These are phyloP conservation scores for Sakesphorus luctuosus DNA, from an alignment of 2,113 vertebrate genomes.

Conservation along the genomic window DNA sequence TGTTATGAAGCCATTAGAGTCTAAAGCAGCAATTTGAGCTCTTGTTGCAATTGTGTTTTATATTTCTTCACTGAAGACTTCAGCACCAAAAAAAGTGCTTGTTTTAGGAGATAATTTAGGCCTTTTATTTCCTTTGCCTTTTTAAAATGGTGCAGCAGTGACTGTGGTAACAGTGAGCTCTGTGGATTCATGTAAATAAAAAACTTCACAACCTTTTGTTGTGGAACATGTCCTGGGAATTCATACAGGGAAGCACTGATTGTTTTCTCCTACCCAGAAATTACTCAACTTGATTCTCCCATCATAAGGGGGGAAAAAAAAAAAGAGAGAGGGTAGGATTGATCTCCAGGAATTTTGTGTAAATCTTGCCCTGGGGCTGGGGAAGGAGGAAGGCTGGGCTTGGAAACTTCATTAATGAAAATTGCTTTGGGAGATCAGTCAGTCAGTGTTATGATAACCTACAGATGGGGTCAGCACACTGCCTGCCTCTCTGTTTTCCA, in stretches of 20 bases:
- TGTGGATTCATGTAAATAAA: neutral
- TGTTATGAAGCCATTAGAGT: slow-evolving; percentile 58
- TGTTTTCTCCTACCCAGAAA: neutral
- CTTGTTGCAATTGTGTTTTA: slow-evolving; percentile 23
- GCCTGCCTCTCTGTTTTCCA: neutral
- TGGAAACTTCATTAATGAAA: neutral
- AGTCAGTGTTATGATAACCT: neutral
- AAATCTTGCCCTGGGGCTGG: neutral
- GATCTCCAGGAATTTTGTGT: neutral
- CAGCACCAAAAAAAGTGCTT: neutral
- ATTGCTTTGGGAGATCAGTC: neutral
- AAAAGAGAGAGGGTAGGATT: neutral
- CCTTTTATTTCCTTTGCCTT: slow-evolving; percentile 26
- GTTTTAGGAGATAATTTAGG: slow-evolving; percentile 20
- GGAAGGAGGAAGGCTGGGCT: neutral
- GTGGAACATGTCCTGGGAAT: accelerated
- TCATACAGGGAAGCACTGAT: neutral
- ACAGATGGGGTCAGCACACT: neutral
- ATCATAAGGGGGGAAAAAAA: neutral
- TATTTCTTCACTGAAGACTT: neutral
- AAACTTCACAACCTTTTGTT: neutral
- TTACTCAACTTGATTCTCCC: neutral
- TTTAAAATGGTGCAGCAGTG: neutral
- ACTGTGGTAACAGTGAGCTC: neutral
- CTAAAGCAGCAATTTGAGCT: slow-evolving; percentile 37